Evolutionary conservation across 2,113 vertebrate species (phyloP), one percentile per base, ranked within the genome.

Genomic region (Sturnus vulgaris): DNA sequence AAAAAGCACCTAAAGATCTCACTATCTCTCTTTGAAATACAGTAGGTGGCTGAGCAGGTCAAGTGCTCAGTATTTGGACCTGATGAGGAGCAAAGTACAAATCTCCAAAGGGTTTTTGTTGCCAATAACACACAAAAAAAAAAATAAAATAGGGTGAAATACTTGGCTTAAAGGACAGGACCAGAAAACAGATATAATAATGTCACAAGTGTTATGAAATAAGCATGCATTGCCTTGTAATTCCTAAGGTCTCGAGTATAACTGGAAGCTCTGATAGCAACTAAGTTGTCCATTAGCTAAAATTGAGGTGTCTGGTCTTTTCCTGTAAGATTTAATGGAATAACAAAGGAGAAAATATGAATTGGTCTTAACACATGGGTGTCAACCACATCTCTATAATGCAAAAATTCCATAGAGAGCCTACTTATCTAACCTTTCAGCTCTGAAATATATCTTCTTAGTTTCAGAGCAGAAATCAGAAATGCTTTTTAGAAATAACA

Each of bases 361-460:
- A 50, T 25, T 81, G 27, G 85, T 83, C 79, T 90, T 85, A 72
- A 86, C 47, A 80, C 12, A 72, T n/a, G 46, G 81, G 71, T 88
- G 91, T 83, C 91, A 94, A n/a, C 82, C 71, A 50, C 17, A 1
- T 47, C 70, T 90, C 63, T 80, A 3, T 69, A 85, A 93, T 59
- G 66, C 64, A 95, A 86, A 89, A 91, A 77, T 63, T 77, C 91
- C 15, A 24, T 25, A 22, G 78, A 89, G 73, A 65, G 73, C 66
- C 84, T 91, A 80, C 53, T 85, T 94, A 93, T 86, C 90, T 77
- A 94, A 93, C 87, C 71, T 91, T 93, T 82, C 63, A 90, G 73
- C 75, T 90, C 78, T 81, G 64, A 94, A 96, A 95, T 89, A 28
- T 11, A 91, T 85, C 65, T 86, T 75, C 69, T 66, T 47, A 63